Conservation (phyloP, 2,113 vertebrate genomes). For the Nerophis ophidion region DNA sequence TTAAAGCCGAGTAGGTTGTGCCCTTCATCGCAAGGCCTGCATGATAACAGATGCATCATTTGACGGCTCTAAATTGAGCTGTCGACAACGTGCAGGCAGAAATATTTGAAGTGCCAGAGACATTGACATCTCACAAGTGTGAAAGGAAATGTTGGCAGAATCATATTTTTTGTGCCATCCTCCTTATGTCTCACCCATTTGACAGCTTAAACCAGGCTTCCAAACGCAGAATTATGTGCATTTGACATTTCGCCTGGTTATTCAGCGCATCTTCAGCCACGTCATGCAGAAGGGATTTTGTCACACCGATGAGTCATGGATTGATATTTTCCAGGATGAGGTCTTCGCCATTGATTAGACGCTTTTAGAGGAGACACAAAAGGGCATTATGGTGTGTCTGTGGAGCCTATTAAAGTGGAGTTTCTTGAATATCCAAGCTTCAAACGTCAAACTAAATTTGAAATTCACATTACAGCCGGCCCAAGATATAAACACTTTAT, state of each 20-base stretch:
- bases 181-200: conserved; percentile 2
- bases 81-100: conserved; percentile 1
- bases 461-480: no score
- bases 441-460: no score
- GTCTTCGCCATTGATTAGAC: not conserved
- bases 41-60: conserved; percentile 6
- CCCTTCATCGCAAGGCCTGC: conserved; percentile 7
- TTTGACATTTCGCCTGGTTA: not conserved
- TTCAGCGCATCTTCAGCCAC: not conserved
- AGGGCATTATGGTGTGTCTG: not conserved
- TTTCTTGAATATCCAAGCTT: no score
- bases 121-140: not conserved
- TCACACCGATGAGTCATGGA: not conserved
- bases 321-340: not conserved
- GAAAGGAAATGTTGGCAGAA: not conserved
- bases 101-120: conserved; percentile 2
- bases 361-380: not conserved
- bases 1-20: not conserved
- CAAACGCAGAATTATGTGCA: not conserved
- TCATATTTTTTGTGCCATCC: conserved; percentile 1
- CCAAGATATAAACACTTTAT: no score
- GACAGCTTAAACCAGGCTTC: not conserved
- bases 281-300: not conserved
- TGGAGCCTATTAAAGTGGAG: no score
- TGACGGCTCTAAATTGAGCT: conserved; percentile 5